phyloP scores from a whole-genome alignment of 2,888 invertebrate species.

The Oeneis ivallda region DNA sequence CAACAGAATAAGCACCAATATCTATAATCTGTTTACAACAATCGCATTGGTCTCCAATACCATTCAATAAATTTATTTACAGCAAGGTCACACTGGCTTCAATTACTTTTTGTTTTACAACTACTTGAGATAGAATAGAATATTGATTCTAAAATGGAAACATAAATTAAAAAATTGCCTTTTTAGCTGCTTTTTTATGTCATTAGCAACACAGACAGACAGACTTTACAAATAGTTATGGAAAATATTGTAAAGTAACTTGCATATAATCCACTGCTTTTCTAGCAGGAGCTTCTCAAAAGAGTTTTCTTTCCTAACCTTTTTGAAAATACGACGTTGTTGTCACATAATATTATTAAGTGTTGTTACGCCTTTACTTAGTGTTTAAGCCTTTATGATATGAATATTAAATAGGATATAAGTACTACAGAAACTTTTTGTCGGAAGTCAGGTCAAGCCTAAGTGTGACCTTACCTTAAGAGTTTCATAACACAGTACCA shows the following conservation, averaged over 20 bases:
- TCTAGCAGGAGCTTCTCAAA: too few relatives aligned
- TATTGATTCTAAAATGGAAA: neutral
- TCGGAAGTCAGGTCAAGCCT: neutral
- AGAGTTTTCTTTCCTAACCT: too few relatives aligned
- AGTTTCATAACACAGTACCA: slow-evolving; percentile 32
- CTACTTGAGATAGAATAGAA: neutral
- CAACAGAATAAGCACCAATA: neutral
- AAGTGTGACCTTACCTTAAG: slow-evolving; percentile 1
- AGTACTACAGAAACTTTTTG: neutral
- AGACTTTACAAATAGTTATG: too few relatives aligned
- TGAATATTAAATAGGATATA: neutral
- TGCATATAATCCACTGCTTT: too few relatives aligned
- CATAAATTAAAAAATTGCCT: neutral
- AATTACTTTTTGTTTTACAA: neutral
- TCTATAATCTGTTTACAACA: slow-evolving; percentile 8
- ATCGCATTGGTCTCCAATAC: slow-evolving; percentile 13
- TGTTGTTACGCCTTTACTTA: neutral
- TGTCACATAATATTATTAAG: too few relatives aligned
- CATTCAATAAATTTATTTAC: neutral
- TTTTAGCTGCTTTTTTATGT: too few relatives aligned
- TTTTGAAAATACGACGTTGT: too few relatives aligned
- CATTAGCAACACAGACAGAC: too few relatives aligned
- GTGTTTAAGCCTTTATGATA: neutral
- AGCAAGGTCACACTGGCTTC: neutral
- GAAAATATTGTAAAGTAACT: too few relatives aligned